Base-by-base conservation (phyloP, 1,140 invertebrate genomes). In the Phymastichus coffea region DNA sequence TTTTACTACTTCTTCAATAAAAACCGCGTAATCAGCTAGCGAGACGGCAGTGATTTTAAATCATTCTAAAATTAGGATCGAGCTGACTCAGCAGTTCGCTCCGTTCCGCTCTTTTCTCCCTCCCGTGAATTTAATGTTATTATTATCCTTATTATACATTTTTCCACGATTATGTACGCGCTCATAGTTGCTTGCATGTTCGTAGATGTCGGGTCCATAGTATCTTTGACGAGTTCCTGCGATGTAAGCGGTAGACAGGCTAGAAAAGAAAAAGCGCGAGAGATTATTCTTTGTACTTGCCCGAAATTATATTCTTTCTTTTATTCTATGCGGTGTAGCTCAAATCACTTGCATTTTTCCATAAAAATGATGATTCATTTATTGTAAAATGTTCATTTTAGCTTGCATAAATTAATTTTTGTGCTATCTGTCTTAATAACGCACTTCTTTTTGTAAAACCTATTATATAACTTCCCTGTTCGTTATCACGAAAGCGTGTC, bases 21-120 rank as follows among this genome's bases (percentile, higher is more conserved):
- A 38, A 59, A 46, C 30, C 9, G n/a, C 6, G 35, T 28, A 57
- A 59, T 46, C 41, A 37, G 22, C 17, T 12, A 30, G 28, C 14
- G 10, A 20, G 12, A n/a, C n/a, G n/a, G n/a, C n/a, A n/a, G n/a
- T n/a, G n/a, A 30, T 26, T 3, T 53, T 46, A 38, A 40, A 46
- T 46, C 38, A 53, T 52, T 46, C 17, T 53, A 52, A 46, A 59
- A 25, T 58, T 58, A 22, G 9, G 37, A 20, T 3, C 14, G 19
- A 20, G 30, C 22, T 26, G 26, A 35, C 33, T 58, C 22, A 51
- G 7, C 17, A 17, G 15, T 28, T 41, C 22, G 23, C 30, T 12
- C 47, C 53, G n/a, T n/a, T 44, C 46, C 25, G 14, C 43, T 46
- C 25, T 20, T 25, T 14, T 19, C n/a, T 43, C 40, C 15, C 8